Evolutionary conservation across 2,888 invertebrate species (phyloP), one percentile per base, ranked within the genome.

Genomic region (Trilocha varians): DNA sequence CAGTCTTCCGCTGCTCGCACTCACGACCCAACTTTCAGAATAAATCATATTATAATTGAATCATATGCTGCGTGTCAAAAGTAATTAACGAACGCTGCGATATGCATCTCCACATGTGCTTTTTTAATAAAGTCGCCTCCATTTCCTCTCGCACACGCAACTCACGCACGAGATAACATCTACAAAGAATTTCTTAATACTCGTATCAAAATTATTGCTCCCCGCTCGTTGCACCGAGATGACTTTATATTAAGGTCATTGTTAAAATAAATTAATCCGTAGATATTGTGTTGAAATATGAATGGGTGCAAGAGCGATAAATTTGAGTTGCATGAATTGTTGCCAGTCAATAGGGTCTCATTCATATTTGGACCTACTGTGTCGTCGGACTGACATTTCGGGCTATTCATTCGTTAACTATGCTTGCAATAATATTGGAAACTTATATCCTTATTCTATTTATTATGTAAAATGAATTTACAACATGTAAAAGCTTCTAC

Each of bases 41-140:
- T 85, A 84, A 84, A 84, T 85, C 84, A 84, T 84, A 79, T 69
- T 78, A 77, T 85, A 85, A 85, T 85, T 85, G 84, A 85, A 85
- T 85, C 84, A 84, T 85, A 84, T 84, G 85, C 84, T 76, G 80
- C 79, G 70, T 79, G 85, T 85, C 84, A 83, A 68, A 83, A 77
- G 84, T 80, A 84, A 84, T 85, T 83, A 85, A 83, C 82, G 75
- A 68, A 65, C 70, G 69, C 73, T 79, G 84, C 75, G 83, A 84
- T 85, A 85, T 76, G 65, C 79, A 85, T 84, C 83, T 80, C 68
- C 79, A 80, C 83, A 84, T 85, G 83, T 83, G 83, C 71, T 72
- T 84, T 84, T 84, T 83, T 83, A 82, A 84, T 80, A 79, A 76
- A 62, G 63, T 75, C 74, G 65, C 72, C 48, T 66, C 75, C 73